Evolutionary conservation across 2,888 invertebrate species (phyloP), one percentile per base, ranked within the genome.

Genomic region (Trissonchulus latispiculum): DNA sequence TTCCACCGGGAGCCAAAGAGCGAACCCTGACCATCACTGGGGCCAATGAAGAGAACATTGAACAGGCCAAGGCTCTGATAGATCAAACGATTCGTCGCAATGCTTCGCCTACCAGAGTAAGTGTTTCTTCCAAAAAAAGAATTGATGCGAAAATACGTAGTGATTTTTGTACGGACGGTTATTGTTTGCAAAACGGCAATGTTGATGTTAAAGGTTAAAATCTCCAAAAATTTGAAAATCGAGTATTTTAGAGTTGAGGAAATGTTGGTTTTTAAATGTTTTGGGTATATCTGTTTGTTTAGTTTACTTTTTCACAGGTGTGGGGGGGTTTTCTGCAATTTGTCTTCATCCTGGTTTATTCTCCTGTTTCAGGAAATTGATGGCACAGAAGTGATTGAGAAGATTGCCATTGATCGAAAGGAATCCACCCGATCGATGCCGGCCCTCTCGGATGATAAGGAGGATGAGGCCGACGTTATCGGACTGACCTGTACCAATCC

Each of bases 11-110:
- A 80, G 93, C 93, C 75, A 93, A 93, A 87, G 95, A 95, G 36
- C 89, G 95, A 81, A 89, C 94, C 80, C 92, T 95, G 80, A 95
- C 95, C 86, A 95, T 95, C 80, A 95, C 94, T 76, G 95, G 95
- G 76, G 91, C 93, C 36, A 91, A 90, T 80, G 93, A 93, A 86
- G 93, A 94, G 82, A 91, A 92, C 85, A 94, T 95, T 76, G 90
- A 90, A 81, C 90, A 91, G 84, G 95, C 95, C 62, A 93, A 93
- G 84, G 90, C 91, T 84, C 86, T 95, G 83, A 95, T 95, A 83
- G 94, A 93, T 83, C 94, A 95, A 83, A 95, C 95, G 77, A 95
- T 95, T 81, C 89, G 92, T 77, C 89, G 94, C 82, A 95, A 95
- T 87, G 93, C 93, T 78, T 95, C 94, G 71, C 93, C 94, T 72